phyloP scores from a whole-genome alignment of 2,797 vertebrate genomes.

The Mus minutoides region DNA sequence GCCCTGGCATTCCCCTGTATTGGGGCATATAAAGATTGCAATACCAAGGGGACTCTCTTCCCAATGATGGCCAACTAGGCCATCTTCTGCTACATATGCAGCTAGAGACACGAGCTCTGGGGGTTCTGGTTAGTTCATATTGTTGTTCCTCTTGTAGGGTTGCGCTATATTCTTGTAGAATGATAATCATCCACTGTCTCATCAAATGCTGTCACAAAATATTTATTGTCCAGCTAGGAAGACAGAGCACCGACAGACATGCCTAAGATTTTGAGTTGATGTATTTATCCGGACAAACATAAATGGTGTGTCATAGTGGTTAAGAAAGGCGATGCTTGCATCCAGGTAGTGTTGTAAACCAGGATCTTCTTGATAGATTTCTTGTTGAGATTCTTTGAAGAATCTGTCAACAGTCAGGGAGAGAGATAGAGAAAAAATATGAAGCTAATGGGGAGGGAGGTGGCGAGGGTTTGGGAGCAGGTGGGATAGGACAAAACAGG shows the following conservation, averaged over 20 bases:
- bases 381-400: conserved; percentile 32
- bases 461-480: not conserved
- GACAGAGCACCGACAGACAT: not conserved
- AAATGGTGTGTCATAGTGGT: not conserved
- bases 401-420: not conserved
- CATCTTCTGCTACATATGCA: no score
- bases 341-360: conserved; percentile 11
- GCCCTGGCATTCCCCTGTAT: no score
- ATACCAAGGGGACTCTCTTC: no score
- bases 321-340: conserved; percentile 24
- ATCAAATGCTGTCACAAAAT: conserved; percentile 64
- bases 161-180: conserved; percentile 49
- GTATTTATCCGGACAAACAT: conserved; percentile 11
- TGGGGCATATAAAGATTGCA: no score
- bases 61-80: no score
- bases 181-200: not conserved
- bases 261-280: not conserved
- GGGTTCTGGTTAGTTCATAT: no score
- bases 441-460: not conserved
- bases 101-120: no score
- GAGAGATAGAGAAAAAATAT: no score
- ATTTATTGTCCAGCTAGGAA: conserved; percentile 43
- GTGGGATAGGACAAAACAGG: not conserved
- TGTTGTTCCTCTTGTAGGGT: no score
- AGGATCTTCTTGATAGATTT: not conserved